Base-by-base conservation (phyloP, 23 tunicate genomes). In the Aplidium turbinatum region DNA sequence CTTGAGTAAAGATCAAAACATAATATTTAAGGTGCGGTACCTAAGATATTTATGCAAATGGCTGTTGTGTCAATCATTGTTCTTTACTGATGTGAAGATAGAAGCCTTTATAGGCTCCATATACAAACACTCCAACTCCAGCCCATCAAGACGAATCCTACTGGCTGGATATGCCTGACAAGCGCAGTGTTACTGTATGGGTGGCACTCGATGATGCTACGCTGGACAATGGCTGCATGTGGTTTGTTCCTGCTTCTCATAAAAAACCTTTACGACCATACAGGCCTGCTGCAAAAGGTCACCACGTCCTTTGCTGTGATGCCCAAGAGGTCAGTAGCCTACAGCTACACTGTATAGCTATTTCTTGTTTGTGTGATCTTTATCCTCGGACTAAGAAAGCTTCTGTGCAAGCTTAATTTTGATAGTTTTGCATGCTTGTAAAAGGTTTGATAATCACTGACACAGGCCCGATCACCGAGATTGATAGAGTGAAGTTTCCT, bases 141-240 rank as follows among this genome's bases (percentile, higher is more conserved):
- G 33, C 56, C 76, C 93, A 86, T 76, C 93, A 86, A 52, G 93
- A 86, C 56, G 85, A 86, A 52, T 51, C 80, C 1, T 86, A 86
- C 51, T 86, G 85, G 93, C 81, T 71, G 1, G 80, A 86, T 55
- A 48, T 86, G 64, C 93, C 93, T 0, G 85, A 86, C 35, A 86
- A 86, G 62, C 85, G 93, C 27, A 85, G 85, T 13, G 80, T 79
- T 22, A 53, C 93, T 28, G 54, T 86, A 1, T 86, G 93, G 85
- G 58, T 86, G 3, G 83, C 93, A 11, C 39, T 86, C 47, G 93
- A 86, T 54, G 42, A 86, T 33, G 85, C 85, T 27, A 79, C 85
- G 0, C 46, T 33, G 2, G 81, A 79, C 32, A 86, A 86, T 62
- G 93, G 93, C 9, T 86, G 93, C 57, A 86, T 86, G 93, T 83